These are phyloP conservation scores for Stictocephala bisonia DNA, from an alignment of 2,888 invertebrate genomes.

Conservation along the genomic window DNA sequence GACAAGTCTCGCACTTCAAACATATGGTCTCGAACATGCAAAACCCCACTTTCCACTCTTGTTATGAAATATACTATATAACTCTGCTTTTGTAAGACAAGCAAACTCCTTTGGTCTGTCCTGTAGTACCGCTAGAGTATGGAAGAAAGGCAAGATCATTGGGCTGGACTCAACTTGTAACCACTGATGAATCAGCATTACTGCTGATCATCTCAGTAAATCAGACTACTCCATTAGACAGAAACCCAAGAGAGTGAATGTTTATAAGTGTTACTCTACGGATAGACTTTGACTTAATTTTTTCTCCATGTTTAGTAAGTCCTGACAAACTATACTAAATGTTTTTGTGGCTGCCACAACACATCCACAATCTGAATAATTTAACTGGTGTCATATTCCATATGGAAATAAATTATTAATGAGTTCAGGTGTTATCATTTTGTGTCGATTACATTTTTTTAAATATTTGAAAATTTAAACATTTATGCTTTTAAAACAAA, in stretches of 20 bases:
- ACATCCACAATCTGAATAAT: constrained; percentile 66
- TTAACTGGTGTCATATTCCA: constrained; percentile 75
- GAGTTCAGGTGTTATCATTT: too few species aligned
- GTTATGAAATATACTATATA: too few species aligned
- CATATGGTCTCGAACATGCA: too few species aligned
- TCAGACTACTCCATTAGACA: constrained; percentile 37
- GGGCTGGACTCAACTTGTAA: background rate
- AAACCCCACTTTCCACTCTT: too few species aligned
- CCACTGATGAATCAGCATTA: constrained; percentile 66
- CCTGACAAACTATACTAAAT: constrained; percentile 16
- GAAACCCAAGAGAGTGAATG: background rate
- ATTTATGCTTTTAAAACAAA: too few species aligned
- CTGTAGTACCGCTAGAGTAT: constrained; percentile 90
- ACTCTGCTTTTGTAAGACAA: constrained; percentile 69
- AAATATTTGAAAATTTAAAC: too few species aligned
- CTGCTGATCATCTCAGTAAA: constrained; percentile 65
- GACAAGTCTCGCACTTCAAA: too few species aligned
- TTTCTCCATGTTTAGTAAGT: constrained; percentile 47
- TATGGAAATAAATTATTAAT: too few species aligned
- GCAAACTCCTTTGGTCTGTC: constrained; percentile 80
- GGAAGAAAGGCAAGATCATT: constrained; percentile 73
- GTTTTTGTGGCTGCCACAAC: constrained; percentile 9
- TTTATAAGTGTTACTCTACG: constrained; percentile 27
- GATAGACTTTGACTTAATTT: constrained; percentile 13
- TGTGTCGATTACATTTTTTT: too few species aligned